These are phyloP conservation scores for Tiliqua scincoides DNA, from an alignment of 2,113 vertebrate species.

Conservation along the genomic window DNA sequence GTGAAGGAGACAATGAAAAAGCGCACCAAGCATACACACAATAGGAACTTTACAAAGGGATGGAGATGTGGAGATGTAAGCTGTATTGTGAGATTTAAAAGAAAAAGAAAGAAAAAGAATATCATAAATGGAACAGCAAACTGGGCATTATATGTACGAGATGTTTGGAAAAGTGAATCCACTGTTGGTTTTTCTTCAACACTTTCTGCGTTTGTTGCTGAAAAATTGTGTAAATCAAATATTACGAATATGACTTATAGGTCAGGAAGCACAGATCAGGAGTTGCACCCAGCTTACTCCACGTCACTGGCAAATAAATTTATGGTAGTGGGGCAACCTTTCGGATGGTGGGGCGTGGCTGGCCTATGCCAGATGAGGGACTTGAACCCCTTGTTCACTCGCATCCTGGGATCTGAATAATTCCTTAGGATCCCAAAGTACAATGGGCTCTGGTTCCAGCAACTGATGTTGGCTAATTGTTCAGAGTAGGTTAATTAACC, in stretches of 20 bases:
- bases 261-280: neutral
- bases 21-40: conserved; percentile 15
- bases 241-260: neutral
- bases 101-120: neutral
- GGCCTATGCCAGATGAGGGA: neutral
- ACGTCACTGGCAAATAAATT: neutral
- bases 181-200: neutral
- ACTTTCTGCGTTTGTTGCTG: neutral
- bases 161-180: neutral
- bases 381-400: neutral
- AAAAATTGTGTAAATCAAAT: neutral
- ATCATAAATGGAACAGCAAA: neutral
- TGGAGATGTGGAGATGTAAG: neutral
- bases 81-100: neutral
- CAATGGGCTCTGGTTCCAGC: neutral
- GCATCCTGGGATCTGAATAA: neutral
- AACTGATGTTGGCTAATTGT: too few species aligned
- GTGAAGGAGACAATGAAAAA: neutral
- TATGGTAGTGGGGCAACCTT: neutral
- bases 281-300: neutral
- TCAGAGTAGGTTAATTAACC: too few species aligned
- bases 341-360: neutral
- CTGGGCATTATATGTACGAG: neutral
- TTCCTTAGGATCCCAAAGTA: neutral
- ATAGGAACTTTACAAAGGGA: neutral